A percentile compares a stretch with the other conserved stretches of the same genome.
Conservation (phyloP, 2,797 vertebrate genomes). For the Limosa lapponica region DNA sequence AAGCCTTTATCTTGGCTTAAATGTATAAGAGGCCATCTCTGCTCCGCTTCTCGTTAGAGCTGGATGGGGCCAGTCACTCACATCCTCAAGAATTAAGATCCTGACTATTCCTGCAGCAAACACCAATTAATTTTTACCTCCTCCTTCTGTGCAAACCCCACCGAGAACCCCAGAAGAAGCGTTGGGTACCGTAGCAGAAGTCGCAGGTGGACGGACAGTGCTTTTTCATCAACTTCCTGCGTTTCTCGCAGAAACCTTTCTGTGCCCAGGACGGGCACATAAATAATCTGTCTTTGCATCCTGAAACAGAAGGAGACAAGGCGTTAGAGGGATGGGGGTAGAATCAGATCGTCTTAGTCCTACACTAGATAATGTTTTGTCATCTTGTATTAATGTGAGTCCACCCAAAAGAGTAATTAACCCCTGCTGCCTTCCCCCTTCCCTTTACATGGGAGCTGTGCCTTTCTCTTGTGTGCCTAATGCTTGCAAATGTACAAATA, state of each 20-base stretch:
- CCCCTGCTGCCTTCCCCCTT: background rate
- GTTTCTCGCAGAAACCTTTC: constrained; percentile 90
- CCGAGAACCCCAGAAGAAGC: rapidly evolving
- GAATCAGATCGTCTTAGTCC: background rate
- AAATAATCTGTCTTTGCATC: constrained; percentile 91
- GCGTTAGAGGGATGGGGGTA: rapidly evolving
- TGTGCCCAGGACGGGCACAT: constrained; percentile 90
- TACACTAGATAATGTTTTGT: background rate
- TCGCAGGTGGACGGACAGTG: constrained; percentile 95
- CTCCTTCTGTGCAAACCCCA: background rate
- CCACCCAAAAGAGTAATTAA: background rate
- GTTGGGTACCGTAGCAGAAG: constrained; percentile 90
- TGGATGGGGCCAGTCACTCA: background rate
- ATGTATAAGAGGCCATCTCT: rapidly evolving
- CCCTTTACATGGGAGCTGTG: background rate
- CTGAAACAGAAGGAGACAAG: constrained; percentile 63
- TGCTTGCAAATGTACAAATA: no score
- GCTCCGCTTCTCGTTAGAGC: background rate
- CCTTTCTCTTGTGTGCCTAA: background rate
- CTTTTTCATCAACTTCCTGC: constrained; percentile 91
- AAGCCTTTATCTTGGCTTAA: background rate
- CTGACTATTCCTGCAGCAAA: background rate
- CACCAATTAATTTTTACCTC: background rate
- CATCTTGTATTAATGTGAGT: background rate
- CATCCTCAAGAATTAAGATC: background rate